Evolutionary conservation across 2,797 vertebrate genomes (phyloP), one percentile per base, ranked within the genome.

Genomic region (Cuculus canorus): DNA sequence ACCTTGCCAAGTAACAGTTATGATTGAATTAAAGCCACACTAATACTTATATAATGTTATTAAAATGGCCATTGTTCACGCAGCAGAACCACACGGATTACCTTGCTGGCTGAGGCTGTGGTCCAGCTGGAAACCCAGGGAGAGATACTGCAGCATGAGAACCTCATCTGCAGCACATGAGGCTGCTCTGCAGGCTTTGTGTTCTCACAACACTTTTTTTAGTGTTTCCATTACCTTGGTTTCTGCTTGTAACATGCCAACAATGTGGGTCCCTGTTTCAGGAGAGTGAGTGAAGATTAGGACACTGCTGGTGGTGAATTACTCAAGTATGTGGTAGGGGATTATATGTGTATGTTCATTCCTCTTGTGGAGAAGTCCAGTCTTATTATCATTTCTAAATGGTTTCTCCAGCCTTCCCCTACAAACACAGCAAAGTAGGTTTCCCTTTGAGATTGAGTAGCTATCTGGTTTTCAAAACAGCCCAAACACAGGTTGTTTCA

Each of bases 31-130:
- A 95, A 95, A 63, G 16, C 60, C 85, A 41, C 48, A 18, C 37
- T 88, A 77, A 86, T 80, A 66, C 53, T 88, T 90, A 47, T 28
- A 70, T 82, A 92, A 54, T 35, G 68, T 30, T 88, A 80, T 86
- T 72, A 75, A 91, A 94, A 94, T 41, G 41, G 39, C 41, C 45
- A 66, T 92, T 88, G 70, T 93, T 92, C 48, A 43, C 82, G 32
- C 45, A 61, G 24, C 63, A 84, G 60, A 59, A 86, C 85, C 50
- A 61, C 1, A 54, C 24, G 61, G 61, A 65, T 78, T 92, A 82
- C 80, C 33, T 48, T 92, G 81, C 70, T 86, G 69, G 30, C 59
- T 72, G 77, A 70, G 25, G 35, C 35, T 28, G 5, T 15, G 33
- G 32, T 57, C 17, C 18, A 64, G 30, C 32, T 77, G 73, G 80